Evolutionary conservation across 1,140 invertebrate genomes (phyloP), one percentile per base, ranked within the genome.

Genomic region (Pseudomyrmex concolor): DNA sequence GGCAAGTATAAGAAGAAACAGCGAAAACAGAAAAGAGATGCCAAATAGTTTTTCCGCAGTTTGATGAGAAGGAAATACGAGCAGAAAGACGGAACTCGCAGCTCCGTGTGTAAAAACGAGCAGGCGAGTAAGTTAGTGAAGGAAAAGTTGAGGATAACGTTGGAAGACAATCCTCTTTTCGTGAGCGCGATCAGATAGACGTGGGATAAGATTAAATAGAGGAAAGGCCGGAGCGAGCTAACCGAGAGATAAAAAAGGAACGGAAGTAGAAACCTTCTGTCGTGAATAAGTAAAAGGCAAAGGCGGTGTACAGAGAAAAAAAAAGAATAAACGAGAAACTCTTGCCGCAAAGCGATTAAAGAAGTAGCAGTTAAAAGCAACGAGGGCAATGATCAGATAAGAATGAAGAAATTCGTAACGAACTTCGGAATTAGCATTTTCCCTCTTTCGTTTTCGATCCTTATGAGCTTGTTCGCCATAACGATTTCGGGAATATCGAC

Each of bases 181-280:
- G 76, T 25, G 76, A 57, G 43, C 34, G 43, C 66, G 66, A 70
- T 80, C 76, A 71, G 54, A 71, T 80, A 60, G 66, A 71, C 66
- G 54, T 22, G 54, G 43, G 67, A 80, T 80, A 80, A 60, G 76
- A 80, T 80, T 80, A 80, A 80, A 59, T 13, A 48, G 43, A 71
- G 43, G 4, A 12, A 54, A 43, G 66, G 12, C 34, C 17, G 15
- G 4, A n/a, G 22, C 45, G 22, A 43, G 48, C 43, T n/a, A 76
- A 66, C 19, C 34, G 19, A 51, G n/a, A 51, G 48, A 50, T 45
- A 43, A 34, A 45, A 10, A 17, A 63, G n/a, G n/a, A n/a, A 73
- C n/a, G 12, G 50, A 17, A 43, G 59, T 17, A 48, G 19, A 19
- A 50, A 80, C 12, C 17, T 13, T 22, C 5, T 17, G 25, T 70